Base-by-base conservation (phyloP, 2,888 invertebrate genomes). In the Thymelicus acteon region DNA sequence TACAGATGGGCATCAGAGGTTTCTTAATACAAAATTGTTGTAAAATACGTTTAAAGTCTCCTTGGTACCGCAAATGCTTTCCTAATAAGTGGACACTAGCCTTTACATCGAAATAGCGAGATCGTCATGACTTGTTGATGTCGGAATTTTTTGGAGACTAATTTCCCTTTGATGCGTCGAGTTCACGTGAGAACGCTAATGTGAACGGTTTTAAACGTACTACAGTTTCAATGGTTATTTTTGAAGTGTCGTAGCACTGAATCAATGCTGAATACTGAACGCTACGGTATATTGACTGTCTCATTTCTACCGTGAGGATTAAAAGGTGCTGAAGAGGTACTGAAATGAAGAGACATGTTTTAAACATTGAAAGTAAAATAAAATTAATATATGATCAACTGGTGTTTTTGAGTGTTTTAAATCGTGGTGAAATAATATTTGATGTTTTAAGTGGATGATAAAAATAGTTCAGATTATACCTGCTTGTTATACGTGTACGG, bases 151-250 rank as follows among this genome's bases (percentile, higher is more conserved):
- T 78, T 72, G 75, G 76, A 78, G 76, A 79, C 77, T 79, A 77
- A 82, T 80, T 79, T 72, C 74, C 78, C 76, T 78, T 78, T 78
- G 76, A 79, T 75, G 79, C 71, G 75, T 74, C 62, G 67, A 63
- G 60, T 64, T 75, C 72, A 78, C 80, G 82, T 82, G 82, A 66
- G 80, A 75, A 76, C 73, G 71, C 72, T 75, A 79, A 82, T 78
- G 74, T 62, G 65, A 71, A 65, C 71, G 52, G 54, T 60, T 60
- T 71, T 65, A 61, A 71, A 47, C 61, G 68, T 68, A 61, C 70
- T 49, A 49, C 40, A 40, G 52, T 65, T 71, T 71, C 40, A 60
- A 54, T 65, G 49, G 58, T 48, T 49, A 58, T 64, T 70, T 69
- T 70, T 64, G 15, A 64, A 70, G 70, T 52, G 64, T 60, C 39